Conservation (phyloP, 2,888 invertebrate genomes). For the Chromoteleia sp. region DNA sequence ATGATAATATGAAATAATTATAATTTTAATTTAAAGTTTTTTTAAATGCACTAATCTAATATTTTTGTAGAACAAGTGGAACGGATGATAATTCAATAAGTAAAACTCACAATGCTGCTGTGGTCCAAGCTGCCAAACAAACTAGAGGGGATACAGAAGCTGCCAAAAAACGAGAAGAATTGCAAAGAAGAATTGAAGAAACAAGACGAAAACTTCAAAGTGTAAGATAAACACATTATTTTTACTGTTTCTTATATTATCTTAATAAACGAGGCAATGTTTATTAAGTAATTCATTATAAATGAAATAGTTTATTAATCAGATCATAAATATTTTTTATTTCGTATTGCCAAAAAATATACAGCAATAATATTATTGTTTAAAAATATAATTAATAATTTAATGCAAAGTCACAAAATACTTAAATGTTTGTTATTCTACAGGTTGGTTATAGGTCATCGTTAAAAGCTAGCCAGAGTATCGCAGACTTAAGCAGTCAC, state of each 20-base stretch:
- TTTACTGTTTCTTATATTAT: neutral
- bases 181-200: conserved; percentile 93
- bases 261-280: no score
- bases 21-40: no score
- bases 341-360: no score
- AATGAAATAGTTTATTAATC: no score
- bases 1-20: no score
- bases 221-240: conserved; percentile 85
- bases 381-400: no score
- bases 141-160: conserved; percentile 88
- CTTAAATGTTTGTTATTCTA: neutral
- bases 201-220: conserved; percentile 94
- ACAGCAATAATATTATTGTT: no score
- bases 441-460: conserved; percentile 92
- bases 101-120: conserved; percentile 85
- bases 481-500: conserved; percentile 91
- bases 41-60: neutral
- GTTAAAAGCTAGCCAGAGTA: conserved; percentile 93
- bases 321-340: no score
- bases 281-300: no score
- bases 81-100: conserved; percentile 80
- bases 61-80: conserved; percentile 69
- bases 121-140: conserved; percentile 86
- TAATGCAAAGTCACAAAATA: no score
- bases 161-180: conserved; percentile 90